Percentiles rank a stretch among this genome's conserved stretches.
Conservation (phyloP, 2,888 invertebrate species). For the Saturnia japonica region DNA sequence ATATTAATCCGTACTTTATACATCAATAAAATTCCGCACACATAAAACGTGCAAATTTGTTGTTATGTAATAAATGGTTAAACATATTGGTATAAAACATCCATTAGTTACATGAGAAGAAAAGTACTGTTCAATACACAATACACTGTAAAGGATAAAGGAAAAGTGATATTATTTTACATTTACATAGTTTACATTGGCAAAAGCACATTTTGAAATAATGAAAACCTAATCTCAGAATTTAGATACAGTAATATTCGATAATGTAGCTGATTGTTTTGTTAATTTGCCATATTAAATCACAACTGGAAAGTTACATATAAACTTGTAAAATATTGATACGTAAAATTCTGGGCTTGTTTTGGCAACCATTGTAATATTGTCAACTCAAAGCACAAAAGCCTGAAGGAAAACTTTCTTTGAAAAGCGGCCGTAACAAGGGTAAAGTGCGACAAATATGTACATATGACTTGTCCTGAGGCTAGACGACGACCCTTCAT, state of each 20-base stretch:
- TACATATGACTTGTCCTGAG: conserved; percentile 17
- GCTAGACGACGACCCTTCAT: conserved; percentile 16
- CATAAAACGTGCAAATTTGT: not conserved
- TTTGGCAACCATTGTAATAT: conserved; percentile 7
- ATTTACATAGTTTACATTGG: not conserved
- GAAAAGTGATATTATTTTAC: not conserved
- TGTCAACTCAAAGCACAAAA: conserved; percentile 11
- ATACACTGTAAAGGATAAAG: not conserved
- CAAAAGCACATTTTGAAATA: not conserved
- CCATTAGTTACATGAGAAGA: not conserved
- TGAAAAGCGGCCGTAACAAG: conserved; percentile 17
- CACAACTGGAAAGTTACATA: not conserved
- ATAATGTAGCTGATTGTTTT: not conserved
- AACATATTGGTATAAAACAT: not conserved
- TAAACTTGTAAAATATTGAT: not conserved
- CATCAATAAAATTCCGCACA: not conserved
- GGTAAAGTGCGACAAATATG: conserved; percentile 21
- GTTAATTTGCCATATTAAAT: not conserved
- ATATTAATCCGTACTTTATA: not conserved
- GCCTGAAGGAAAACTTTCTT: conserved; percentile 18
- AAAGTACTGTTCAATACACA: not conserved
- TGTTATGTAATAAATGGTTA: not conserved
- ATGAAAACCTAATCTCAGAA: not conserved
- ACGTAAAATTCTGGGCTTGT: not conserved
- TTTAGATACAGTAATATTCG: not conserved